Percentiles rank a stretch among this genome's conserved stretches.
phyloP scores from a whole-genome alignment of 2,113 vertebrate genomes.

The Mastomys natalensis region DNA sequence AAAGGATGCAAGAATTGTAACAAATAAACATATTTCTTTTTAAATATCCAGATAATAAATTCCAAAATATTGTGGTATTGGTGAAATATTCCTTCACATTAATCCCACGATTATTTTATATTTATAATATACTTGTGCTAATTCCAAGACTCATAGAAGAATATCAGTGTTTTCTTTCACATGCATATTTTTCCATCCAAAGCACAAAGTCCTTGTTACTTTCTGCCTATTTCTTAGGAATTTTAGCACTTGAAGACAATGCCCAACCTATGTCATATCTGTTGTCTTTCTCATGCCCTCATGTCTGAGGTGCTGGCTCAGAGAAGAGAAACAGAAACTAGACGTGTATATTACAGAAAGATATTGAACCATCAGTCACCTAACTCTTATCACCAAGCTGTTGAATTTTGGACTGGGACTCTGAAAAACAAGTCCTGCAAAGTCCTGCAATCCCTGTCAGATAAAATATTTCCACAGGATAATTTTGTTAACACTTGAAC shows the following conservation, averaged over 20 bases:
- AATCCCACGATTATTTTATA: neutral
- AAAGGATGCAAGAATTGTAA: neutral
- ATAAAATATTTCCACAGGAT: neutral
- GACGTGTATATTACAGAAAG: neutral
- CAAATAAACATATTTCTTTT: neutral
- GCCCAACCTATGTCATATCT: too few species aligned
- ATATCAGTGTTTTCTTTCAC: neutral
- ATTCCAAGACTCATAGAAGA: neutral
- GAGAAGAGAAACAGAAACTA: neutral
- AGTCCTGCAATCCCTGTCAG: neutral
- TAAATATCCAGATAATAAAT: neutral
- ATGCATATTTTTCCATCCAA: neutral
- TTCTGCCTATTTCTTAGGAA: neutral
- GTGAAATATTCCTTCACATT: slow-evolving; percentile 16
- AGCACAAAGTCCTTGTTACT: neutral
- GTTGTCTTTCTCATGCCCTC: neutral
- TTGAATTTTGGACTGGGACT: neutral
- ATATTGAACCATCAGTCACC: neutral
- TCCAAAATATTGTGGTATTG: neutral
- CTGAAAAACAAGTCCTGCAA: neutral
- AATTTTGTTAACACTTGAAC: neutral
- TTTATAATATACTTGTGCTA: neutral
- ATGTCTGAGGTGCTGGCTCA: neutral
- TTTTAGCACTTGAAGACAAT: neutral
- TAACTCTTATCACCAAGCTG: neutral